These are phyloP conservation scores for Caenorhabditis brenneri DNA, from an alignment of 1,140 invertebrate species.

Conservation along the genomic window DNA sequence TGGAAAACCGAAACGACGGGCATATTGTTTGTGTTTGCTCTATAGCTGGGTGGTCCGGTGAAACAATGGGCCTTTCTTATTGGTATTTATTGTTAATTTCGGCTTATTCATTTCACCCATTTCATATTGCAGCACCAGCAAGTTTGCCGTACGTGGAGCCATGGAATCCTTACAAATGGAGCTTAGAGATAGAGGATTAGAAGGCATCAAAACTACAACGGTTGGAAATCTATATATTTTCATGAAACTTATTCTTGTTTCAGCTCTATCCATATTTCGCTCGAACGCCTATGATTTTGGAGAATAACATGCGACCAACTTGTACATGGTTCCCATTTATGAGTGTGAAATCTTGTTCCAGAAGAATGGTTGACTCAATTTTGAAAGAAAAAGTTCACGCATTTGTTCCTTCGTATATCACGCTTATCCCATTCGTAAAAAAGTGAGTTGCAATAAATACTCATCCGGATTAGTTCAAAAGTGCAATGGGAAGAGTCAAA, in stretches of 20 bases:
- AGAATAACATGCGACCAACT: constrained; percentile 67
- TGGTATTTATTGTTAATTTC: constrained; percentile 46
- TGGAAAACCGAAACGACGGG: constrained; percentile 63
- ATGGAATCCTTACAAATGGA: constrained; percentile 71
- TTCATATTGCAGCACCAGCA: constrained; percentile 67
- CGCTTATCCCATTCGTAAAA: constrained; percentile 51
- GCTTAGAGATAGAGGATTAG: constrained; percentile 63
- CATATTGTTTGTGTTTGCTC: constrained; percentile 69
- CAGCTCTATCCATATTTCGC: constrained; percentile 67
- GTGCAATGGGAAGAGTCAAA: too few species aligned
- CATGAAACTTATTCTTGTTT: background rate
- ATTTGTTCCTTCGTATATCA: constrained; percentile 63
- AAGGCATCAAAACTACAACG: constrained; percentile 66
- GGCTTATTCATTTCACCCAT: background rate
- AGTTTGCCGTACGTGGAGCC: constrained; percentile 70
- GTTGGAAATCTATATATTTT: background rate
- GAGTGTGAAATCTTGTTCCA: constrained; percentile 65
- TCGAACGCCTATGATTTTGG: constrained; percentile 68
- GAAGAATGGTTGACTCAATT: constrained; percentile 65
- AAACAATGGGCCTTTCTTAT: constrained; percentile 69
- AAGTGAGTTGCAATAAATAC: constrained; percentile 34
- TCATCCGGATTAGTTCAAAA: too few species aligned
- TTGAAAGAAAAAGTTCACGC: constrained; percentile 68
- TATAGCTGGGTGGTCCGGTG: constrained; percentile 67
- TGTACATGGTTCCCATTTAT: constrained; percentile 69